phyloP scores from a whole-genome alignment of 2,113 vertebrate genomes.

The Tetraodon nigroviridis region DNA sequence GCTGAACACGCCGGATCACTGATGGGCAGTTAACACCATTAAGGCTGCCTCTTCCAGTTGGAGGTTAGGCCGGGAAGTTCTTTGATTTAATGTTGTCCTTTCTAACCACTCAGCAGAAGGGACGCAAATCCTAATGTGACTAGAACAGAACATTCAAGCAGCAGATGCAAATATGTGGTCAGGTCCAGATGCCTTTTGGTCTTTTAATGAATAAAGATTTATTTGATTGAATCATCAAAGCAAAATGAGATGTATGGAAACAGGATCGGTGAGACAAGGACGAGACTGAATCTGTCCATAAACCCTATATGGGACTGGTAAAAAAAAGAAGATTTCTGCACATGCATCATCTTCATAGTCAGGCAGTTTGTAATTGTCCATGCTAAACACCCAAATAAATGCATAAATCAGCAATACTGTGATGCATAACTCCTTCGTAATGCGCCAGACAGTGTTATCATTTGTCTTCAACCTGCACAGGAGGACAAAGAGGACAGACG shows the following conservation, averaged over 20 bases:
- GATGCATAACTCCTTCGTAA: slow-evolving; percentile 20
- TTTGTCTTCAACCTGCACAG: not conserved
- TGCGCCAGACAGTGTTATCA: slow-evolving; percentile 13
- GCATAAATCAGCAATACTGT: slow-evolving; percentile 21
- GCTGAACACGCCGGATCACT: slow-evolving; percentile 38
- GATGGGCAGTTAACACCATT: slow-evolving; percentile 69
- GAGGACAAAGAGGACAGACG: slow-evolving; percentile 19
- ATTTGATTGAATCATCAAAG: no score
- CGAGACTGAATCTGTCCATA: no score
- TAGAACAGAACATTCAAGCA: slow-evolving; percentile 38
- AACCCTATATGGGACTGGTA: not conserved
- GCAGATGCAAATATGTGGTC: slow-evolving; percentile 12
- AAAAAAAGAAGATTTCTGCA: not conserved
- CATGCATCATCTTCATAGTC: no score
- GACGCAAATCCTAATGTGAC: slow-evolving; percentile 18
- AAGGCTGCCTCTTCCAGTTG: slow-evolving; percentile 51
- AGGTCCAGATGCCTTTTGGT: not conserved
- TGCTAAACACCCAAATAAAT: slow-evolving; percentile 13
- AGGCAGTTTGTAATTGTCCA: slow-evolving; percentile 3
- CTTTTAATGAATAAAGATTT: no score
- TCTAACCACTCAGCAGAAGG: slow-evolving; percentile 17
- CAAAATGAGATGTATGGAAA: no score
- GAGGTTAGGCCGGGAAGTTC: slow-evolving; percentile 51
- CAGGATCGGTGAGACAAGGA: no score
- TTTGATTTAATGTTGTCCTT: slow-evolving; percentile 60